phyloP scores from a whole-genome alignment of 2,797 vertebrate species.

The Darevskia nairensis region DNA sequence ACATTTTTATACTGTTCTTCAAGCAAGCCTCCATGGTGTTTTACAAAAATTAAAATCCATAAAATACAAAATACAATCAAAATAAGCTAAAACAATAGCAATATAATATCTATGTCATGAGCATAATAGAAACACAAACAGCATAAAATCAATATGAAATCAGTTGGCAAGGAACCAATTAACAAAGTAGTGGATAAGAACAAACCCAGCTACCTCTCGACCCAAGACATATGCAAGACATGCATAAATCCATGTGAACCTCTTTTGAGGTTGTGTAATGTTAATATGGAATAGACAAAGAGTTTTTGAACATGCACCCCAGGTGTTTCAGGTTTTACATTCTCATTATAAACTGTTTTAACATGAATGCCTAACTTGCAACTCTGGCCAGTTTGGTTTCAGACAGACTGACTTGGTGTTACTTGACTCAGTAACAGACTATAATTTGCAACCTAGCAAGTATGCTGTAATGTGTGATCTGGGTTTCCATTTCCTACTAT shows the following conservation, averaged over 20 bases:
- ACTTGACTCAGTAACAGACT: not conserved
- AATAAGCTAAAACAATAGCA: too few relatives aligned
- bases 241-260: not conserved
- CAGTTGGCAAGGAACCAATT: slow-evolving; percentile 61
- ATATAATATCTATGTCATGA: too few relatives aligned
- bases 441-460: not conserved
- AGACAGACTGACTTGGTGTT: not conserved
- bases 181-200: not conserved
- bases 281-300: not conserved
- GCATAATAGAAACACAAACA: too few relatives aligned
- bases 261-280: not conserved
- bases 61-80: too few relatives aligned
- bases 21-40: not conserved
- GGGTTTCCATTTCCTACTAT: not conserved
- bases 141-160: too few relatives aligned
- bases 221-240: not conserved
- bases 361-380: too few relatives aligned
- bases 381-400: slow-evolving; percentile 7
- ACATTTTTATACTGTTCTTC: not conserved
- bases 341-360: not conserved
- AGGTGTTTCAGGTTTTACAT: not conserved
- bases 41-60: too few relatives aligned
- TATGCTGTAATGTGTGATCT: not conserved
- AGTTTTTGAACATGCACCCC: not conserved
- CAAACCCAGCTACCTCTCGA: not conserved